phyloP scores from a whole-genome alignment of 2,888 invertebrate species.

The Drosophila mimica region DNA sequence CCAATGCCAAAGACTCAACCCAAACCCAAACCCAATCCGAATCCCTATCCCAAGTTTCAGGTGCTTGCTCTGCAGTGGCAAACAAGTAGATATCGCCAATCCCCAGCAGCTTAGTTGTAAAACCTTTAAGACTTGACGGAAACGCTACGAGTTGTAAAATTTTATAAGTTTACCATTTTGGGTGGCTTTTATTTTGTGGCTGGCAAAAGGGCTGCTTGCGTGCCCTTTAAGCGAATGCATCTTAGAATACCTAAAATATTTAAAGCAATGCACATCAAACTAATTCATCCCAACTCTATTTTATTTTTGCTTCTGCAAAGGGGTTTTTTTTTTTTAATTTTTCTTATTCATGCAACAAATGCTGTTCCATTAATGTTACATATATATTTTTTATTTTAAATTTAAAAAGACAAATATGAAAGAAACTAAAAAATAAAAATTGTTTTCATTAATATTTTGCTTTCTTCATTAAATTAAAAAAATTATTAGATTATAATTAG shows the following conservation, averaged over 20 bases:
- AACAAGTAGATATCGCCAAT: constrained; percentile 36
- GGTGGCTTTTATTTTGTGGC: constrained; percentile 57
- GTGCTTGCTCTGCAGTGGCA: constrained; percentile 34
- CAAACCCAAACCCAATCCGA: background rate
- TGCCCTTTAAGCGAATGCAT: constrained; percentile 18
- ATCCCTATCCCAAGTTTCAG: constrained; percentile 30
- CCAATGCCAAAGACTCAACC: constrained; percentile 41
- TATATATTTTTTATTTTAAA: too few species aligned
- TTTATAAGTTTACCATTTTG: constrained; percentile 71
- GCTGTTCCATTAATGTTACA: too few species aligned
- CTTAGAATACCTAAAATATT: constrained; percentile 2
- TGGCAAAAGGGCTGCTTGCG: constrained; percentile 32
- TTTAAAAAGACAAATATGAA: too few species aligned
- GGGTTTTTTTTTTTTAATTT: background rate
- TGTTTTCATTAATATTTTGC: background rate
- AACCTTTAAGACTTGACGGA: constrained; percentile 77
- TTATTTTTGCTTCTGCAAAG: background rate
- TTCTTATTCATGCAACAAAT: too few species aligned
- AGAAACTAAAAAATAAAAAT: background rate
- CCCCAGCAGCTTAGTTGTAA: constrained; percentile 73
- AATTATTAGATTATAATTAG: background rate
- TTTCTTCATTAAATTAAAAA: background rate
- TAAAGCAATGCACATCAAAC: background rate
- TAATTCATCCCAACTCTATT: background rate
- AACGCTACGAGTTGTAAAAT: constrained; percentile 71